Percentiles rank a stretch among this genome's conserved stretches.
These are phyloP conservation scores for Augiades crinisus DNA, from an alignment of 2,888 invertebrate species.

Conservation along the genomic window DNA sequence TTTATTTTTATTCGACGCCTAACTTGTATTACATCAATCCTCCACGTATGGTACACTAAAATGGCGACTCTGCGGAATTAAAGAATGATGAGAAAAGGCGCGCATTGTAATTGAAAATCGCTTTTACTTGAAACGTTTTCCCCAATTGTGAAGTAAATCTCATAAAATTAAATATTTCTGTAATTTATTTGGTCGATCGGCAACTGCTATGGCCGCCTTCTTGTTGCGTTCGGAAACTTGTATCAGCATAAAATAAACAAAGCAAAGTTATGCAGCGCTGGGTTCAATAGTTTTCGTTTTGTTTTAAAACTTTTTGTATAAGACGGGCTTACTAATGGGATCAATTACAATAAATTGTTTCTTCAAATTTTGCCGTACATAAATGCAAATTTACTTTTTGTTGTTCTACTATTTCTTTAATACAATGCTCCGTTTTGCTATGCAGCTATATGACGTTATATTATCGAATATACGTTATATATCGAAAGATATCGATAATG, in stretches of 20 bases:
- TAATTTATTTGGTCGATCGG: slow-evolving; percentile 33
- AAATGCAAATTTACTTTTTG: no score
- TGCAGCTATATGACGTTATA: no score
- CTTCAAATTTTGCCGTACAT: no score
- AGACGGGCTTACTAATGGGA: no score
- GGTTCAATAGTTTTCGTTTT: background rate
- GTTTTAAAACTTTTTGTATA: no score
- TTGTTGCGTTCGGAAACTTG: slow-evolving; percentile 36
- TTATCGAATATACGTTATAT: no score
- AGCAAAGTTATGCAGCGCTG: no score
- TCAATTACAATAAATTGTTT: no score
- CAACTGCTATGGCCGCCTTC: slow-evolving; percentile 36
- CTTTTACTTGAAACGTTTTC: slow-evolving; percentile 47
- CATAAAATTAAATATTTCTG: slow-evolving; percentile 29
- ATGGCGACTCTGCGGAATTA: slow-evolving; percentile 38
- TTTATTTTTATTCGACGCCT: slow-evolving; percentile 58
- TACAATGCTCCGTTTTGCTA: no score
- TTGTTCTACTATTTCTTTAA: no score
- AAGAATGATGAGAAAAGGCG: slow-evolving; percentile 34
- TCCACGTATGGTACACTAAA: slow-evolving; percentile 50
- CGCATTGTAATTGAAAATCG: slow-evolving; percentile 45
- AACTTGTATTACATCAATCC: slow-evolving; percentile 38
- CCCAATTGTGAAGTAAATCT: slow-evolving; percentile 30
- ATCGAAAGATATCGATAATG: no score
- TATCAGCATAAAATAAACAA: background rate